phyloP scores from a whole-genome alignment of 1,140 invertebrate genomes.

The Aphis craccivora region DNA sequence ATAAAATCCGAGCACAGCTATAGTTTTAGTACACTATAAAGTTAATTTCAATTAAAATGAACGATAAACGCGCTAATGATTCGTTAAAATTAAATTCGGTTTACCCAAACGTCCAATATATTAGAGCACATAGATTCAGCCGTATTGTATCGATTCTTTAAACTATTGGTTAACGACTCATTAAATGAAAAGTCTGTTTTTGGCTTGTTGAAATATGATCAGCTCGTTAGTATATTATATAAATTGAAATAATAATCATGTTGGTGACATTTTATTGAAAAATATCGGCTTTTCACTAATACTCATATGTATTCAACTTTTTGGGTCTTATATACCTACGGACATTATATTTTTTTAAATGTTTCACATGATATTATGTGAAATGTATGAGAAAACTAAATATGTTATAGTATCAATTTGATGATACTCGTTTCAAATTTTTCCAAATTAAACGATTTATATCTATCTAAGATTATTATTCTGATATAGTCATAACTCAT shows the following conservation, averaged over 20 bases:
- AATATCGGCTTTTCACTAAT: background rate
- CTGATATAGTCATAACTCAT: background rate
- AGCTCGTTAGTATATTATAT: background rate
- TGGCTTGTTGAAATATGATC: constrained; percentile 14
- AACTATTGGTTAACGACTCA: constrained; percentile 30
- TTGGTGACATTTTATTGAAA: background rate
- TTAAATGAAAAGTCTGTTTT: constrained; percentile 13
- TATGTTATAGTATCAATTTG: too few species aligned
- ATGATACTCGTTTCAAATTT: background rate
- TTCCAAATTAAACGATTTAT: background rate
- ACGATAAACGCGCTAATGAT: background rate
- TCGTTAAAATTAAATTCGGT: constrained; percentile 23
- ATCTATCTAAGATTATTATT: background rate
- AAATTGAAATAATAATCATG: background rate
- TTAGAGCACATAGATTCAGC: too few species aligned
- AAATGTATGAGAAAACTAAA: background rate
- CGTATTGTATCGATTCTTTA: background rate
- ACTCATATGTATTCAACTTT: background rate
- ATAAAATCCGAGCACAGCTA: background rate
- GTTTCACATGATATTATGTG: background rate
- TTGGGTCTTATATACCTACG: background rate
- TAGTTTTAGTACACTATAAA: background rate
- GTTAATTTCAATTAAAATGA: constrained; percentile 14
- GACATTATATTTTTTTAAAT: background rate
- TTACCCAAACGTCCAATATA: background rate